Evolutionary conservation across 2,888 invertebrate species (phyloP).

Genomic region (Megalurothrips usitatus): DNA sequence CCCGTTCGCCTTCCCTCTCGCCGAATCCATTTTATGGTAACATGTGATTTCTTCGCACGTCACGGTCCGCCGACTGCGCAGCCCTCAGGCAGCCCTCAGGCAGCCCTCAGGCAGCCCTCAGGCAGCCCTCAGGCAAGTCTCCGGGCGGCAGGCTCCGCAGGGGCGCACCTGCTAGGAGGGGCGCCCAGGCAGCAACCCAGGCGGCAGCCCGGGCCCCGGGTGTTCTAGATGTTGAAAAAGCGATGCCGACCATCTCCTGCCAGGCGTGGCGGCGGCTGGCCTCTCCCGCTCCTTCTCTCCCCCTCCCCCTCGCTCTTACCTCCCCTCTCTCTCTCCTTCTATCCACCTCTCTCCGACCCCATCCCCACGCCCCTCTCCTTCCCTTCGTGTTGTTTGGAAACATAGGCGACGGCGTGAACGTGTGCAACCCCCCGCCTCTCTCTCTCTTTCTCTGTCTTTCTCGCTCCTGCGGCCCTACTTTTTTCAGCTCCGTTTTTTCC

Average conservation of each 20-base stretch:
- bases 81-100: too few species aligned
- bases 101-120: too few species aligned
- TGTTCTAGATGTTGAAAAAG: slow-evolving; percentile 13
- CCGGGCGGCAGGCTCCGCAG: too few species aligned
- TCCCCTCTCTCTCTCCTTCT: background rate
- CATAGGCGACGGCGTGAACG: too few species aligned
- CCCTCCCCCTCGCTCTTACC: background rate
- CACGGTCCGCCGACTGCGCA: too few species aligned
- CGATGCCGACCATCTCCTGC: slow-evolving; percentile 3
- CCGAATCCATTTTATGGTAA: slow-evolving; percentile 7
- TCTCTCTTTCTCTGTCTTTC: background rate
- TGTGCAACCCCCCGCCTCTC: background rate
- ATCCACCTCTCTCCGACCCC: background rate
- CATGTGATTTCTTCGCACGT: background rate
- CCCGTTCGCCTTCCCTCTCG: background rate
- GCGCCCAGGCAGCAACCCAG: background rate
- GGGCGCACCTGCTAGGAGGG: background rate
- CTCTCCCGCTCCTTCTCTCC: background rate
- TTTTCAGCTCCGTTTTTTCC: background rate
- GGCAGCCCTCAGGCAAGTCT: too few species aligned
- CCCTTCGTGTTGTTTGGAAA: too few species aligned
- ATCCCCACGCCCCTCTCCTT: background rate
- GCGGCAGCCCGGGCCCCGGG: background rate
- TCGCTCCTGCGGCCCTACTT: background rate
- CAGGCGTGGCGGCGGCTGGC: background rate